Evolutionary conservation across 2,888 invertebrate genomes (phyloP), one percentile per base, ranked within the genome.

Genomic region (Calameuta idolon): DNA sequence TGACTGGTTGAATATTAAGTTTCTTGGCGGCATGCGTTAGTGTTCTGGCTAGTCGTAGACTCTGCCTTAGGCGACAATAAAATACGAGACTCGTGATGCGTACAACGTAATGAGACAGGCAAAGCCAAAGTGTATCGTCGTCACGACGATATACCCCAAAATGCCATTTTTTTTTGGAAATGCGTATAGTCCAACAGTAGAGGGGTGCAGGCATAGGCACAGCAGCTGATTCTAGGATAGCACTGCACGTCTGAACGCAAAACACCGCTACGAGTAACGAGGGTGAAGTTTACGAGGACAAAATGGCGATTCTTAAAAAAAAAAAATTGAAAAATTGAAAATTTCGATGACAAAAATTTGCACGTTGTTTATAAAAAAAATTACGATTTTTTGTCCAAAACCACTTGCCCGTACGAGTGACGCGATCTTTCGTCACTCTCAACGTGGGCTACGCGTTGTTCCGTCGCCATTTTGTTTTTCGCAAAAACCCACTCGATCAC

Each of bases 21-120:
- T 88, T 87, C 85, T 87, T 87, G 87, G 85, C 83, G 87, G 89
- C 88, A 89, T 89, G 89, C 84, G 85, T 87, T 87, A 87, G 85
- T 86, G 83, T 84, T 87, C 85, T 87, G 84, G 82, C 80, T 87
- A 74, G 37, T 71, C 23, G 83, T 73, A 81, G 79, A 71, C 34
- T 55, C 55, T 55, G 55, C 55, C 55, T 55, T 55, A 55, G 55
- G 9, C 55, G 55, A 23, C 55, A 55, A 55, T 55, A 55, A 55
- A 55, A 55, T 23, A 55, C 55, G 55, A 55, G 55, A 55, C 55
- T 55, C 55, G 55, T 55, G 55, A 55, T 55, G 55, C 55, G 55
- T 23, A 2, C 55, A 55, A 55, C 55, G 55, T 55, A 55, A 55
- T 55, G 55, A 15, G 23, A 55, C 55, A 55, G 2, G 55, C n/a